Evolutionary conservation across 1,140 invertebrate genomes (phyloP).

Genomic region (Drosophila sp.): DNA sequence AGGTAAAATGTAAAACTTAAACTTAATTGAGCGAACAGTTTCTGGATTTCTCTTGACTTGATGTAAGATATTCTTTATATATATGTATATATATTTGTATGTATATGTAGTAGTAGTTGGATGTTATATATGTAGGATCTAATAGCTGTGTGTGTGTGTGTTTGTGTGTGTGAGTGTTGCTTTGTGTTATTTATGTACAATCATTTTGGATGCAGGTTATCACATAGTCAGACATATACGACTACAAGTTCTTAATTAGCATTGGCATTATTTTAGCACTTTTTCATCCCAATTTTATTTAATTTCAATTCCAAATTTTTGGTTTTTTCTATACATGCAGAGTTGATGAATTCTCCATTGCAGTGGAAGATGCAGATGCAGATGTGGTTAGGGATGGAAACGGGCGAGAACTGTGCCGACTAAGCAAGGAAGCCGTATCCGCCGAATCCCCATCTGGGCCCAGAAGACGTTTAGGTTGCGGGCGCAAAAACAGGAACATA

Average conservation of each 20-base stretch:
- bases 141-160: conserved; percentile 26
- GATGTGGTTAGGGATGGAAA: conserved; percentile 4
- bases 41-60: conserved; percentile 29
- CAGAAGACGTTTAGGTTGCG: conserved; percentile 62
- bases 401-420: conserved; percentile 37
- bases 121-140: conserved; percentile 5
- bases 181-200: conserved; percentile 33
- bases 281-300: not conserved
- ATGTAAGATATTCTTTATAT: conserved; percentile 35
- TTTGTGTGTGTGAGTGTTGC: conserved; percentile 34
- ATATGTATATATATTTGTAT: conserved; percentile 25
- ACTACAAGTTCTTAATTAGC: conserved; percentile 64
- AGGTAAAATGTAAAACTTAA: conserved; percentile 70
- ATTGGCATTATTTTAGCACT: conserved; percentile 21
- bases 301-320: conserved; percentile 4
- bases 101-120: conserved; percentile 30
- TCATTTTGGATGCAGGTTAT: conserved; percentile 69
- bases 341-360: conserved; percentile 60
- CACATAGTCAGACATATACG: conserved; percentile 79
- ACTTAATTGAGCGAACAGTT: conserved; percentile 62
- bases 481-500: conserved; percentile 73
- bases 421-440: conserved; percentile 63
- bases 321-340: conserved; percentile 56
- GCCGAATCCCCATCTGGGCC: conserved; percentile 41
- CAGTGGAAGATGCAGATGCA: not conserved